Evolutionary conservation across 2,113 vertebrate species (phyloP).

Genomic region (Geococcyx californianus): DNA sequence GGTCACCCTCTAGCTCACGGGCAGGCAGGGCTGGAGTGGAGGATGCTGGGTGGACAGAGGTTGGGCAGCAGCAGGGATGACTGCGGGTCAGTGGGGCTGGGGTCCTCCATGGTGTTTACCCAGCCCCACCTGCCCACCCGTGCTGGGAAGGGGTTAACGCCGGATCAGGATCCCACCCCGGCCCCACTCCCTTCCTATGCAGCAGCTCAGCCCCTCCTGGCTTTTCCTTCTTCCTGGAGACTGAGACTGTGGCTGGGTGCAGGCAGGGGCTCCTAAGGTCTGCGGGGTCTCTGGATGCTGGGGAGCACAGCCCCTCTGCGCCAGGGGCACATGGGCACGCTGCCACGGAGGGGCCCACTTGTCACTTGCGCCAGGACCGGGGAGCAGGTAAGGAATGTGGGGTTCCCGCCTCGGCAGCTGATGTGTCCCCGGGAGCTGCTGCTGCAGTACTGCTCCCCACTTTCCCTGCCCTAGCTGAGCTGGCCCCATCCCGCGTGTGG

Average conservation of each 20-base stretch:
- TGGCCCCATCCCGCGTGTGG: accelerated
- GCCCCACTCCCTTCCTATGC: not conserved
- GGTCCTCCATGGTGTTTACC: no score
- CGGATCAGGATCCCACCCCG: not conserved
- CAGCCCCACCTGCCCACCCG: not conserved
- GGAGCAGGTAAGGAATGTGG: slow-evolving; percentile 27
- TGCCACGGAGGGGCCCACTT: not conserved
- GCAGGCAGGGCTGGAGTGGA: not conserved
- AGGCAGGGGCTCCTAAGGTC: not conserved
- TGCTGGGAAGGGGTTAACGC: not conserved
- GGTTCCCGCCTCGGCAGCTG: accelerated
- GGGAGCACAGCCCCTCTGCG: not conserved
- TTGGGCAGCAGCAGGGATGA: not conserved
- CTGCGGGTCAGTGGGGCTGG: accelerated
- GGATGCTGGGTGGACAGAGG: not conserved
- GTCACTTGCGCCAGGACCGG: not conserved
- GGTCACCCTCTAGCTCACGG: not conserved
- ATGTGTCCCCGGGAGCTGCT: not conserved
- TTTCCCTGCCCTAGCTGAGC: not conserved
- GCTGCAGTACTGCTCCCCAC: not conserved
- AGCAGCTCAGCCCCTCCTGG: not conserved
- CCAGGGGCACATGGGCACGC: not conserved
- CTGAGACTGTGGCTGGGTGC: not conserved
- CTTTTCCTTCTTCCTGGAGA: slow-evolving; percentile 31
- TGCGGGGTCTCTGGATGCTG: not conserved